These are phyloP conservation scores for Parapristionchus giblindavisi DNA, from an alignment of 2,888 invertebrate species.

Conservation along the genomic window DNA sequence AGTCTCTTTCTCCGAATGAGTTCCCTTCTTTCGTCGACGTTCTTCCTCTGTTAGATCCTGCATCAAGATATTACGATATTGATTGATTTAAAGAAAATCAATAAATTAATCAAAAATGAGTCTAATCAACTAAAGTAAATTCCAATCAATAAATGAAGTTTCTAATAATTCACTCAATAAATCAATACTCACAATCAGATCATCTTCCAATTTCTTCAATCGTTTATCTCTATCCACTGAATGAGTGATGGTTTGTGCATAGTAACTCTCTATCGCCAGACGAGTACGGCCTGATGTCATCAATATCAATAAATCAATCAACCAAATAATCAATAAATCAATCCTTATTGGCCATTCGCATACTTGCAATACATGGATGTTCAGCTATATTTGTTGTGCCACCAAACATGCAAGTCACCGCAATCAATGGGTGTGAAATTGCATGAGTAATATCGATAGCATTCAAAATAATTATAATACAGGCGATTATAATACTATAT, in stretches of 20 bases:
- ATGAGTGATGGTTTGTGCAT: conserved; percentile 95
- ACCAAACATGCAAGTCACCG: too few relatives aligned
- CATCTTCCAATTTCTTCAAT: conserved; percentile 85
- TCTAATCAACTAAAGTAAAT: not conserved
- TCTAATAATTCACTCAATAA: not conserved
- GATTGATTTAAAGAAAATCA: too few relatives aligned
- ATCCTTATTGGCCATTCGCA: too few relatives aligned
- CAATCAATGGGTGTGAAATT: too few relatives aligned
- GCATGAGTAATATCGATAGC: too few relatives aligned
- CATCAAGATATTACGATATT: too few relatives aligned
- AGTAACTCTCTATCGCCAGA: conserved; percentile 97
- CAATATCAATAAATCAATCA: not conserved
- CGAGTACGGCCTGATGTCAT: conserved; percentile 83
- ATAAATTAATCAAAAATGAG: too few relatives aligned
- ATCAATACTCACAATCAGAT: conserved; percentile 70
- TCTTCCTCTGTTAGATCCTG: conserved; percentile 66
- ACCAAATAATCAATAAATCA: not conserved
- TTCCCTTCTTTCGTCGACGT: conserved; percentile 89
- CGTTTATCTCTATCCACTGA: conserved; percentile 90
- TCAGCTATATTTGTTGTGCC: too few relatives aligned
- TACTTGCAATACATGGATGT: too few relatives aligned
- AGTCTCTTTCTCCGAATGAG: conserved; percentile 97
- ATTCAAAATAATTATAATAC: too few relatives aligned
- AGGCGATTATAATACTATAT: too few relatives aligned
- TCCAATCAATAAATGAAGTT: not conserved